phyloP scores from a whole-genome alignment of 2,797 vertebrate genomes.

The Myripristis murdjan region DNA sequence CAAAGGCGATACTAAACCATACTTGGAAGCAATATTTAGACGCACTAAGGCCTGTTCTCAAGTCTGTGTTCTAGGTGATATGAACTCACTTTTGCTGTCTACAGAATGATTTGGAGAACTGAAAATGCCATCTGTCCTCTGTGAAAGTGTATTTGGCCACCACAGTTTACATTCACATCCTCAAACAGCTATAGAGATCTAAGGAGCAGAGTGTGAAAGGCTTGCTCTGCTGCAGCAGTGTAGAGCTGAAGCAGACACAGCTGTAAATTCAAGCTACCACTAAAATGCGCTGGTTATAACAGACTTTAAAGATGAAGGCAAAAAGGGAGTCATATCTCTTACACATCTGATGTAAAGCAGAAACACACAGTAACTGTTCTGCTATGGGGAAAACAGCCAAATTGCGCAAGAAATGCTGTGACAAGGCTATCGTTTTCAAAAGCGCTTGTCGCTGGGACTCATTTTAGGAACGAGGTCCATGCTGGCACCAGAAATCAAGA shows the following conservation, averaged over 20 bases:
- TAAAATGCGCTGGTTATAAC: conserved; percentile 21
- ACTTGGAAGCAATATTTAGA: not conserved
- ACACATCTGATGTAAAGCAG: conserved; percentile 22
- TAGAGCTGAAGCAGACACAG: conserved; percentile 1
- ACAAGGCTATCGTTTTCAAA: conserved; percentile 20
- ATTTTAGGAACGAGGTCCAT: not conserved
- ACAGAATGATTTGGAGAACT: not conserved
- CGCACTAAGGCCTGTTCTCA: no score
- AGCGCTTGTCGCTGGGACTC: conserved; percentile 13
- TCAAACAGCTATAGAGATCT: conserved; percentile 25
- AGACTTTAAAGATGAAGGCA: conserved; percentile 22
- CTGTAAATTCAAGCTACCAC: not conserved
- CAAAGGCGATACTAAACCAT: not conserved
- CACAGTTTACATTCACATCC: conserved; percentile 22
- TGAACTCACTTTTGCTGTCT: conserved; percentile 15
- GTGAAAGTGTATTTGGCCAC: not conserved
- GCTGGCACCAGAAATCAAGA: no score
- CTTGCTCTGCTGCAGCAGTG: not conserved
- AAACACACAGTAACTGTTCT: conserved; percentile 17
- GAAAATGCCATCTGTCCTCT: not conserved
- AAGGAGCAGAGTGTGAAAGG: conserved; percentile 23
- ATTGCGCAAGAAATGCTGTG: not conserved
- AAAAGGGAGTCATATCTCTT: conserved; percentile 18
- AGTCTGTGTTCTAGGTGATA: no score
- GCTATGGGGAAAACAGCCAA: conserved; percentile 11